Evolutionary conservation across 2,113 vertebrate genomes (phyloP).

Genomic region (Seriola aureovittata): DNA sequence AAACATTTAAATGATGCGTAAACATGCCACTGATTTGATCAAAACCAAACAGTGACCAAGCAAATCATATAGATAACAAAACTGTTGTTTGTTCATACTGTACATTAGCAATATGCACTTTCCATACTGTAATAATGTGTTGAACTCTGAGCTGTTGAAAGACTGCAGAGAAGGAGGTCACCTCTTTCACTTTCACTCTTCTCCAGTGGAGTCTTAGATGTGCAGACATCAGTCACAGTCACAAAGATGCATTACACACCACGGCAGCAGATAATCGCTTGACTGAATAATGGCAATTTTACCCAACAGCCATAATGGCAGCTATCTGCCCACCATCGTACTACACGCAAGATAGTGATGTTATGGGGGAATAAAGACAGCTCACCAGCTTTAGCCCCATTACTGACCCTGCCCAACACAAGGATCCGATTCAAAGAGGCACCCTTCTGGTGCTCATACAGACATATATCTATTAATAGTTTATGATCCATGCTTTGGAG

Average conservation of each 20-base stretch:
- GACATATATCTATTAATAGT: constrained; percentile 82
- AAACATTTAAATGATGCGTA: constrained; percentile 9
- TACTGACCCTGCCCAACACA: constrained; percentile 51
- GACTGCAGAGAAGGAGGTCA: constrained; percentile 58
- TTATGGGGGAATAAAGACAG: constrained; percentile 59
- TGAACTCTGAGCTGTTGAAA: not conserved
- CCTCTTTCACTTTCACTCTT: constrained; percentile 49
- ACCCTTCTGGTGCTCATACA: constrained; percentile 63
- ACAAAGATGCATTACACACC: constrained; percentile 73
- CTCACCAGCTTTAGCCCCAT: constrained; percentile 39
- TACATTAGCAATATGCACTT: not conserved
- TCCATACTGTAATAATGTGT: constrained; percentile 25
- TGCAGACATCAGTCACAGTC: constrained; percentile 67
- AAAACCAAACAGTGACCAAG: not conserved
- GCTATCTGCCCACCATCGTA: constrained; percentile 36
- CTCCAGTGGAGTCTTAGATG: constrained; percentile 49
- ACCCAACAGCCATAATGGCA: constrained; percentile 75
- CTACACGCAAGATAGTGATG: constrained; percentile 37
- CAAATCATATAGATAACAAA: not conserved
- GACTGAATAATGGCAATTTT: constrained; percentile 82
- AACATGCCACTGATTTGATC: not conserved
- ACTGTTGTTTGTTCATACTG: not conserved
- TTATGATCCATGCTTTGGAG: constrained; percentile 79
- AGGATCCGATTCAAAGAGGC: constrained; percentile 70
- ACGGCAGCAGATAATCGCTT: constrained; percentile 76